Base-by-base conservation (phyloP, 2,113 vertebrate species). In the Perca flavescens region DNA sequence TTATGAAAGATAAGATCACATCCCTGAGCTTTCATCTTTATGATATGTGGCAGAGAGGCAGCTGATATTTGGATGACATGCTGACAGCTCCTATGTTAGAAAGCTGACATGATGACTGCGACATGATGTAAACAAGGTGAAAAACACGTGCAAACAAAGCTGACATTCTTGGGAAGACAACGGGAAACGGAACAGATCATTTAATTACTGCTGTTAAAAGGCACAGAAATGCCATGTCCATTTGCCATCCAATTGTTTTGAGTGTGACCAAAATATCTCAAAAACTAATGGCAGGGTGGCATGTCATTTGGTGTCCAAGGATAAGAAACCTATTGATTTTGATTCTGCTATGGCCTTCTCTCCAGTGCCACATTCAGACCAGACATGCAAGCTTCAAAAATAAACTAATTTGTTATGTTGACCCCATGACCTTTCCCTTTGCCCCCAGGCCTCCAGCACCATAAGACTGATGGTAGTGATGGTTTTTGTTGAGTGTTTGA, bases 21-120 rank as follows among this genome's bases (percentile, higher is more conserved):
- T 82, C 75, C 82, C 61, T 63, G 0, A 84, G 83, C 87, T 86
- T 86, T 93, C 84, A 92, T 93, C 86, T 76, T 64, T 28, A 57
- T 77, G 80, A 77, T 77, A 64, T 56, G 65, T 71, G 72, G 73
- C 77, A 77, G 79, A 47, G 31, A 79, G 78, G 66, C 80, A 88
- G 80, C 80, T 76, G 82, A 86, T 83, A 84, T 83, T 50, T 74
- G 64, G 57, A 61, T 83, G 85, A 76, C 72, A 82, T 53, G 50
- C 57, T 64, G 90, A 88, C 80, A 79, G 85, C 74, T 70, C 22
- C 31, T 12, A 17, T 77, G 81, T 88, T 82, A 79, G 57, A 66
- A 74, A 36, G 72, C 76, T 81, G 10, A 49, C 73, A 78, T 19
- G 84, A 80, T 61, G 74, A 80, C 77, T 62, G 62, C 53, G 47